These are phyloP conservation scores for Ciconia maguari DNA, from an alignment of 2,113 vertebrate species.

Conservation along the genomic window DNA sequence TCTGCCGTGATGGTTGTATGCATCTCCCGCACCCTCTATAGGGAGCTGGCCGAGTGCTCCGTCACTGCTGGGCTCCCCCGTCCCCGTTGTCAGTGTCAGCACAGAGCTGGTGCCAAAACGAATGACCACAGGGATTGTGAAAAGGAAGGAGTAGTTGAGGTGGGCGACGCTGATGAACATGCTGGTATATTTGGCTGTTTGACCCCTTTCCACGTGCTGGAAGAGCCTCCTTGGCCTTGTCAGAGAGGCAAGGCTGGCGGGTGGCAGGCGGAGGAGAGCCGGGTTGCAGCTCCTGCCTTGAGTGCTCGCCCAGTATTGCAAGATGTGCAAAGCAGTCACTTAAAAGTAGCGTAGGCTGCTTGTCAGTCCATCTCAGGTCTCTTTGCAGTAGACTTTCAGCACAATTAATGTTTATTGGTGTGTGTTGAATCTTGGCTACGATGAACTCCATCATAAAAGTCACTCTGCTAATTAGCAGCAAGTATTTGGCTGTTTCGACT, in stretches of 20 bases:
- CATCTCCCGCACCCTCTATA: neutral
- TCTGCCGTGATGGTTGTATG: neutral
- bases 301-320: neutral
- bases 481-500: neutral
- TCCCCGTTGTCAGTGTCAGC: too few species aligned
- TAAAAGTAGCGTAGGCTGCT: neutral
- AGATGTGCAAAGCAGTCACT: neutral
- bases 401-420: neutral
- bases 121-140: neutral
- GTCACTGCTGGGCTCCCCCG: neutral
- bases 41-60: neutral
- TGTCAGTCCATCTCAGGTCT: neutral
- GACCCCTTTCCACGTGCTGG: neutral
- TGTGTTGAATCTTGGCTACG: neutral
- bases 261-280: neutral
- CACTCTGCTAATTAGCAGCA: neutral
- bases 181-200: neutral
- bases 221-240: neutral
- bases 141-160: neutral
- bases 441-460: neutral
- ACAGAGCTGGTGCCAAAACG: neutral
- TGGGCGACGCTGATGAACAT: accelerated
- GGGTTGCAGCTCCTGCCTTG: neutral
- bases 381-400: neutral
- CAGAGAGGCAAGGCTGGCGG: neutral